phyloP scores from a whole-genome alignment of 2,113 vertebrate species.

The Silurus meridionalis region DNA sequence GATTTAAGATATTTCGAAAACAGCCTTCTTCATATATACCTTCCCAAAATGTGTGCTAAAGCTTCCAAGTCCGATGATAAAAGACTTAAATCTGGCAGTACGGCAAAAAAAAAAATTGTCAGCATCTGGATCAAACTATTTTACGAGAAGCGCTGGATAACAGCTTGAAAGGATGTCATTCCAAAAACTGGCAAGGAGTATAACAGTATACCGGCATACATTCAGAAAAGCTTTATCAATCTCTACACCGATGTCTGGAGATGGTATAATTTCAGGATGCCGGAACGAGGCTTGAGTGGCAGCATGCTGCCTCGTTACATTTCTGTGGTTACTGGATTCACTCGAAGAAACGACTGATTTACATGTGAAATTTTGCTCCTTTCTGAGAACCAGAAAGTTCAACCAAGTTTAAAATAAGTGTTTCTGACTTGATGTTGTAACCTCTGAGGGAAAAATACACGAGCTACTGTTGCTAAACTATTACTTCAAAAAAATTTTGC shows the following conservation, averaged over 20 bases:
- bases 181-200: not conserved
- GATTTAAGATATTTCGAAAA: not conserved
- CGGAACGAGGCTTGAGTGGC: not conserved
- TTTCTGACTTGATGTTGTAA: not conserved
- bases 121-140: conserved; percentile 13
- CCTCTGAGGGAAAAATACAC: not conserved
- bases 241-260: not conserved
- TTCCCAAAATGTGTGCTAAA: not conserved
- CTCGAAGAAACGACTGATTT: not conserved
- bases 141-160: conserved; percentile 15
- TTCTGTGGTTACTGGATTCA: not conserved
- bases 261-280: not conserved
- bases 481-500: not conserved
- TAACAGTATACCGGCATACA: not conserved
- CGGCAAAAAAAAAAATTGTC: conserved; percentile 12
- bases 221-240: not conserved
- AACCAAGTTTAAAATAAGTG: not conserved
- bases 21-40: conserved; percentile 26
- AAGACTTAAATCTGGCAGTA: conserved; percentile 14
- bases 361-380: not conserved
- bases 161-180: not conserved
- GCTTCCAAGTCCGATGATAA: conserved; percentile 22
- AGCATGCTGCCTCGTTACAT: not conserved
- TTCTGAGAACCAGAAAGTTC: not conserved
- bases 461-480: not conserved